Percentiles rank a stretch among this genome's conserved stretches.
Conservation (phyloP, 1,140 invertebrate species). For the Tachypleus tridentatus region DNA sequence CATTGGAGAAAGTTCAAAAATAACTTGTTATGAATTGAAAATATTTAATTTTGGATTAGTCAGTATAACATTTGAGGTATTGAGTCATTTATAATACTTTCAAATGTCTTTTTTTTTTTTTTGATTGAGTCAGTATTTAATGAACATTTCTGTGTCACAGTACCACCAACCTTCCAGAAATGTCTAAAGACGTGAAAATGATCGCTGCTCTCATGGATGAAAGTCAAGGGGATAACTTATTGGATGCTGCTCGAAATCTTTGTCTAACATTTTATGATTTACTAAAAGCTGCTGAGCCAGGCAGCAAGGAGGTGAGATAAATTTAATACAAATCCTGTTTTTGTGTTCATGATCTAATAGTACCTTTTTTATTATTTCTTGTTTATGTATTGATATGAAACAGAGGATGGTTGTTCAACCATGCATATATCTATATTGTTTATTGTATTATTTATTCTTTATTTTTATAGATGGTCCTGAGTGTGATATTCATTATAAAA, state of each 20-base stretch:
- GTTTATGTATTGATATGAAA: too few relatives aligned
- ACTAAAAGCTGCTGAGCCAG: slow-evolving; percentile 84
- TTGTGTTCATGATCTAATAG: too few relatives aligned
- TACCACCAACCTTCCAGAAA: slow-evolving; percentile 88
- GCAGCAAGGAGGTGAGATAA: slow-evolving; percentile 61
- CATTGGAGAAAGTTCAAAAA: not conserved
- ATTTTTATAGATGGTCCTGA: too few relatives aligned
- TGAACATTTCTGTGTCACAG: slow-evolving; percentile 24
- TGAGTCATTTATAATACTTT: too few relatives aligned
- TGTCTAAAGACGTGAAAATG: slow-evolving; percentile 87
- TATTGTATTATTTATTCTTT: too few relatives aligned
- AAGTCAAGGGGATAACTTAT: slow-evolving; percentile 64
- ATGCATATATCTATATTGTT: too few relatives aligned
- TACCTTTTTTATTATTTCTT: too few relatives aligned
- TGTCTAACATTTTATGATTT: slow-evolving; percentile 91
- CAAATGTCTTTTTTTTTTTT: too few relatives aligned
- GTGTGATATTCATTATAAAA: too few relatives aligned
- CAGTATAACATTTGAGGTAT: not conserved
- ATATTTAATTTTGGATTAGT: slow-evolving; percentile 1
- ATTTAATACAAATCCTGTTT: too few relatives aligned
- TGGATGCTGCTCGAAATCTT: slow-evolving; percentile 82
- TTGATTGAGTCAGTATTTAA: not conserved
- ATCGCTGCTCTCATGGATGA: slow-evolving; percentile 89
- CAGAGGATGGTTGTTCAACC: too few relatives aligned
- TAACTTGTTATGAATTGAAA: not conserved